Percentiles rank a stretch among this genome's conserved stretches.
Conservation (phyloP, 1,140 invertebrate genomes). For the Triops cancriformis region DNA sequence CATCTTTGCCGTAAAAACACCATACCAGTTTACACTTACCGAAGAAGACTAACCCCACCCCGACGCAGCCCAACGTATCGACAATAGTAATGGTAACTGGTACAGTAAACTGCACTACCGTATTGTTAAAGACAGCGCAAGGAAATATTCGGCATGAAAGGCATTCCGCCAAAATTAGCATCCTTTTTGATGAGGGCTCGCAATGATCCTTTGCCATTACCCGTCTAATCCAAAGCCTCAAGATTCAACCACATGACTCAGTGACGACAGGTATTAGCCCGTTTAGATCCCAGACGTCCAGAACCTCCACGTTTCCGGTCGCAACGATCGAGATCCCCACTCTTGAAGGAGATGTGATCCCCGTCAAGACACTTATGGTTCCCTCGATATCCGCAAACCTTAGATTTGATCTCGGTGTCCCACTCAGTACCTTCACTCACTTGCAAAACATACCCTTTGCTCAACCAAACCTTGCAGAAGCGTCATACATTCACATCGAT, state of each 20-base stretch:
- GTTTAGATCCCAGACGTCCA: not conserved
- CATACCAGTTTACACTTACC: not conserved
- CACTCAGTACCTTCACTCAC: constrained; percentile 1
- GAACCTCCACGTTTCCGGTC: not conserved
- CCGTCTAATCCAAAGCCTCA: not conserved
- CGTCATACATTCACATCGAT: not conserved
- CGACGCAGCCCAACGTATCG: not conserved
- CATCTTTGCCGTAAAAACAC: not conserved
- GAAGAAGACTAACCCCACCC: not conserved
- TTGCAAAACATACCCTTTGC: constrained; percentile 11
- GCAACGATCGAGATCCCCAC: not conserved
- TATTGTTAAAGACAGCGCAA: not conserved
- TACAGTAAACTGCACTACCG: not conserved
- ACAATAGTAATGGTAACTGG: not conserved
- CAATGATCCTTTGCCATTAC: not conserved
- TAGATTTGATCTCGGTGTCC: not conserved
- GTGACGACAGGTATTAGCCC: not conserved
- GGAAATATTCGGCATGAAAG: not conserved
- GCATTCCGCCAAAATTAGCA: not conserved
- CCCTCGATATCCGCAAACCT: not conserved
- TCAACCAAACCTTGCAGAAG: not conserved
- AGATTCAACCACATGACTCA: not conserved
- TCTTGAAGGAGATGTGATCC: not conserved
- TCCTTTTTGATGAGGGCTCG: too few species aligned
- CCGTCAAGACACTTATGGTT: not conserved